A percentile compares a stretch with the other conserved stretches of the same genome.
These are phyloP conservation scores for Drosophila pruinosa DNA, from an alignment of 1,140 invertebrate genomes.

Conservation along the genomic window DNA sequence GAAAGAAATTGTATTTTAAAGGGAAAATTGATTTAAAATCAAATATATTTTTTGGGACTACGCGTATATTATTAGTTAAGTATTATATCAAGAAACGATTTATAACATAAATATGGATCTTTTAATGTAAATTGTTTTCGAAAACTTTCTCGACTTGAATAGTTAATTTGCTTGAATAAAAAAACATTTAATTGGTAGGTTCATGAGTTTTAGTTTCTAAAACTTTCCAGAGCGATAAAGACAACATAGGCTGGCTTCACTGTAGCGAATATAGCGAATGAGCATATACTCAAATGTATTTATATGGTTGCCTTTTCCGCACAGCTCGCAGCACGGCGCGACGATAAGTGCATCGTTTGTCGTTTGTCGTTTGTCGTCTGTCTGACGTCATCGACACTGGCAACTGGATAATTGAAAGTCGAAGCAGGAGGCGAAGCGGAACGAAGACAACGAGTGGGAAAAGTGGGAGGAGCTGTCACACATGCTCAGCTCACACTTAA, in stretches of 20 bases:
- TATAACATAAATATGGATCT: too few relatives aligned
- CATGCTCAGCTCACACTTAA: slow-evolving; percentile 13
- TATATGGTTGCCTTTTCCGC: slow-evolving; percentile 12
- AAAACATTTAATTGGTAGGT: too few relatives aligned
- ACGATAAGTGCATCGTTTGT: slow-evolving; percentile 46
- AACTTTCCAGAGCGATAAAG: too few relatives aligned
- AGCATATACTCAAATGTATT: not conserved
- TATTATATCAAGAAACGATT: too few relatives aligned
- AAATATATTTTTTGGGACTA: too few relatives aligned
- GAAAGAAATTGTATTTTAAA: too few relatives aligned
- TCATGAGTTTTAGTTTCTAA: too few relatives aligned
- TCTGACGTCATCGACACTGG: slow-evolving; percentile 38
- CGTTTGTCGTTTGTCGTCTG: slow-evolving; percentile 5
- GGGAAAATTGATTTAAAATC: too few relatives aligned
- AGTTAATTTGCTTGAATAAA: too few relatives aligned
- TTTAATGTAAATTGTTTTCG: too few relatives aligned
- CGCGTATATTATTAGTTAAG: too few relatives aligned
- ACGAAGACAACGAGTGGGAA: not conserved
- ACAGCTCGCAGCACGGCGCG: slow-evolving; percentile 11
- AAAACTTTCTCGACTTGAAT: too few relatives aligned
- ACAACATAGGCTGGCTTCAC: not conserved
- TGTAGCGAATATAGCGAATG: not conserved
- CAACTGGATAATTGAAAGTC: slow-evolving; percentile 1
- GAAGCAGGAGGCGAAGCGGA: not conserved
- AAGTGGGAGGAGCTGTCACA: slow-evolving; percentile 13